Evolutionary conservation across 2,888 invertebrate genomes (phyloP).

Genomic region (Boloria selene): DNA sequence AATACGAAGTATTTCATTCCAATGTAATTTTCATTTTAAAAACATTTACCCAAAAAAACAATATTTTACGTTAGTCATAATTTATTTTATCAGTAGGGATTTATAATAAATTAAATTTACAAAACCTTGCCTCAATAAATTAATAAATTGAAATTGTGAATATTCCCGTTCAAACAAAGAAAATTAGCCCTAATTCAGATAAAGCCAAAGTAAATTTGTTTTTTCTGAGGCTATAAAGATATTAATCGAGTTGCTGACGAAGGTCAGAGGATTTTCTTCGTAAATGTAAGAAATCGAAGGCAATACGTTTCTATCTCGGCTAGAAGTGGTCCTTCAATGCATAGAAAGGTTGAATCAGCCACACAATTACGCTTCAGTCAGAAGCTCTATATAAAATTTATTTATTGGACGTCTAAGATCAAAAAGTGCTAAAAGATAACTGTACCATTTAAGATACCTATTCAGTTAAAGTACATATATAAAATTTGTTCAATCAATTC

Average conservation of each 20-base stretch:
- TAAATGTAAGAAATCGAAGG: conserved; percentile 24
- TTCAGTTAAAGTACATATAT: too few species aligned
- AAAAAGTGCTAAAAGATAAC: background rate
- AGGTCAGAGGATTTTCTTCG: conserved; percentile 16
- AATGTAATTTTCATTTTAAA: too few species aligned
- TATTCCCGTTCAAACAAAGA: background rate
- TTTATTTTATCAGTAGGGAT: too few species aligned
- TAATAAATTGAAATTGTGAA: too few species aligned
- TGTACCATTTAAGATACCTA: too few species aligned
- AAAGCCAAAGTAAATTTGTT: conserved; percentile 9
- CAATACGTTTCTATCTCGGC: conserved; percentile 26
- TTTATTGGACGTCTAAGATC: conserved; percentile 4
- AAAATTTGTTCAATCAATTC: too few species aligned
- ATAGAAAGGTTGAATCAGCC: conserved; percentile 15
- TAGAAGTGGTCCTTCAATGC: conserved; percentile 22
- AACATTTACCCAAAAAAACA: too few species aligned
- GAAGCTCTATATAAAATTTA: background rate
- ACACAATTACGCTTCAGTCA: conserved; percentile 23
- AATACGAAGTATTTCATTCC: too few species aligned
- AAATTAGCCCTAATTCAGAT: conserved; percentile 4
- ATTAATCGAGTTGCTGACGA: conserved; percentile 25
- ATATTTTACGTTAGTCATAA: too few species aligned
- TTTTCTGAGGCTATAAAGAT: background rate
- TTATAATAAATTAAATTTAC: background rate
- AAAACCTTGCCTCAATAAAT: background rate